phyloP scores from a whole-genome alignment of 2,113 vertebrate genomes.

The Perca fluviatilis region DNA sequence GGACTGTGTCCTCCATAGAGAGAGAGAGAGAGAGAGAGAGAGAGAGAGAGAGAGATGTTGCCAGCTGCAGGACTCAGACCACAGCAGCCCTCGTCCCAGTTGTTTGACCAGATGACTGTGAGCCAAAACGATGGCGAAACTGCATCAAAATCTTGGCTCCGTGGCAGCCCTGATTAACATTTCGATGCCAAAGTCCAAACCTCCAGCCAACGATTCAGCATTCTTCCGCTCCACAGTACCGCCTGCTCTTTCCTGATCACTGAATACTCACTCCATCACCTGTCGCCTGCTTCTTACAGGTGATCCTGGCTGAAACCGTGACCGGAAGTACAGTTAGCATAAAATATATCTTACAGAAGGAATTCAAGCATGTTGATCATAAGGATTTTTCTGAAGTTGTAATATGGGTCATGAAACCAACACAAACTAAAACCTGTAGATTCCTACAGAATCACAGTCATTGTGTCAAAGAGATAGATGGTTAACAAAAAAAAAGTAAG shows the following conservation, averaged over 20 bases:
- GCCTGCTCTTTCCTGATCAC: constrained; percentile 23
- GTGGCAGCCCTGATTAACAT: constrained; percentile 34
- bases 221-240: constrained; percentile 31
- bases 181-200: constrained; percentile 35
- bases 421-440: neutral
- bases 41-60: constrained; percentile 39
- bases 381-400: neutral
- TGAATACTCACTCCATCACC: constrained; percentile 43
- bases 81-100: constrained; percentile 41
- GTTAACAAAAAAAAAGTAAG: neutral
- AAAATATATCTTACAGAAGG: neutral
- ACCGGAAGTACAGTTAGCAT: neutral
- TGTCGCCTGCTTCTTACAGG: constrained; percentile 45
- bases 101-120: constrained; percentile 61
- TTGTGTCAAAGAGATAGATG: neutral
- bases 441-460: neutral
- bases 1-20: constrained; percentile 38
- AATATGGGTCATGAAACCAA: neutral
- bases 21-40: neutral
- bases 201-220: constrained; percentile 50
- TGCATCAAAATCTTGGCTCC: constrained; percentile 48
- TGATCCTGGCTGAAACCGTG: neutral
- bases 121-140: constrained; percentile 48
- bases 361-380: neutral
- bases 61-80: constrained; percentile 57